Evolutionary conservation across 2,797 vertebrate genomes (phyloP), one percentile per base, ranked within the genome.

Genomic region (Benthosema pterotum): DNA sequence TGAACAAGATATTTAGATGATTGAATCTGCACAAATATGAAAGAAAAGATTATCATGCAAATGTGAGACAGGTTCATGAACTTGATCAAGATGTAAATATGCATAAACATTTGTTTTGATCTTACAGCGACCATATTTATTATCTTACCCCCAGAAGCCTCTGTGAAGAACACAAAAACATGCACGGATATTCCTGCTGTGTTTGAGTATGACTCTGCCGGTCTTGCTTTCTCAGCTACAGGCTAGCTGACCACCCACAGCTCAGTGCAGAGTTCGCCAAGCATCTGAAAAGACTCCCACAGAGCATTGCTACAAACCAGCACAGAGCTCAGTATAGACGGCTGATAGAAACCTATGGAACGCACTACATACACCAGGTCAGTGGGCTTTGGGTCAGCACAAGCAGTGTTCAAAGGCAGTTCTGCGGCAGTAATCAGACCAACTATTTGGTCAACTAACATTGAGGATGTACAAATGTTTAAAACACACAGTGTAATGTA

Each of bases 331-430:
- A 86, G 6, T 97, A 95, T 56, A 74, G 60, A 22, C 82, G 87
- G 2, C 84, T 95, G 6, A 94, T 97, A 60, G 80, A 91, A 76
- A 93, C 75, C 22, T 97, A 94, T 0, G 96, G 96, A 25, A 97
- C 96, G 15, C 96, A 97, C 77, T 96, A 94, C 42, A 93, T 94
- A 58, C 86, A 75, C 3, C 91, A 93, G 62, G 89, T 94, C 60
- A 74, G 75, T 50, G 17, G 18, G 14, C 13, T 11, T 12, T 12
- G 3, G 18, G 32, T 42, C 54, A 12, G 7, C 18, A 50, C 32
- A 51, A 7, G 50, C 17, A 14, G 6, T 12, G 22, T 32, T 32
- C 28, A 38, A 38, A 38, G 32, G 32, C 8, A 6, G 5, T 6
- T 6, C 32, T 32, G 28, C 6, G 5, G 28, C 28, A 32, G 28